A percentile compares a stretch with the other conserved stretches of the same genome.
Conservation (phyloP, 2,797 vertebrate species). For the Arremon brunneinucha region DNA sequence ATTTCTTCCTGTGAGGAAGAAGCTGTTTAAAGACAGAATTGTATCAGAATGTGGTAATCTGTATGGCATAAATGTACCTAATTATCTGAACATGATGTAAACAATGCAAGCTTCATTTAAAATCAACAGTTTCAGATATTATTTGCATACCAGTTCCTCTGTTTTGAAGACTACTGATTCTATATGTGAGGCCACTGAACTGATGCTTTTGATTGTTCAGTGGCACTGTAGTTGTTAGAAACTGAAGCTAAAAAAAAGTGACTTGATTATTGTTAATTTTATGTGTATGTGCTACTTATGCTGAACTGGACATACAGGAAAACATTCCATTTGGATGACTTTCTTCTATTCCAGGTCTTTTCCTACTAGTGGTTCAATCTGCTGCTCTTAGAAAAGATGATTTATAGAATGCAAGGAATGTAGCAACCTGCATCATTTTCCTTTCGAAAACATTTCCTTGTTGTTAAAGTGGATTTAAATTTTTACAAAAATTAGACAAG, state of each 20-base stretch:
- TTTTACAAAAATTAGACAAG: conserved; percentile 78
- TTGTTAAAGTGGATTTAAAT: conserved; percentile 79
- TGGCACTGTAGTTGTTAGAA: conserved; percentile 69
- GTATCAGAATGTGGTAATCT: conserved; percentile 69
- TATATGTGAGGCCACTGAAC: conserved; percentile 70
- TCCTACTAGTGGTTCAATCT: conserved; percentile 80
- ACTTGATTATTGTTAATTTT: conserved; percentile 75
- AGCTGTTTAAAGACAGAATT: conserved; percentile 68
- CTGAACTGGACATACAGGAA: conserved; percentile 79
- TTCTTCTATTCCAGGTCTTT: conserved; percentile 81
- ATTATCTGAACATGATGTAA: conserved; percentile 71
- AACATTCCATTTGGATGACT: conserved; percentile 78
- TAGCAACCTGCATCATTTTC: conserved; percentile 82
- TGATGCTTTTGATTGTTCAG: conserved; percentile 70
- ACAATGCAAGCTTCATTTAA: conserved; percentile 76
- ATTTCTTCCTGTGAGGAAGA: conserved; percentile 71
- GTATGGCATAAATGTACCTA: conserved; percentile 71
- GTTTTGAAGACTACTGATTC: conserved; percentile 81
- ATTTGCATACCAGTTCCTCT: conserved; percentile 72
- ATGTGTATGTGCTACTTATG: conserved; percentile 77
- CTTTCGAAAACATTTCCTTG: conserved; percentile 76
- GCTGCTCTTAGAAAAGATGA: conserved; percentile 81
- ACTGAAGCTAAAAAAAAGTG: conserved; percentile 71
- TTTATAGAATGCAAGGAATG: conserved; percentile 84
- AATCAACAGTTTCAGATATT: conserved; percentile 66